phyloP scores from a whole-genome alignment of 2,113 vertebrate species.

The Ardeotis arabs region DNA sequence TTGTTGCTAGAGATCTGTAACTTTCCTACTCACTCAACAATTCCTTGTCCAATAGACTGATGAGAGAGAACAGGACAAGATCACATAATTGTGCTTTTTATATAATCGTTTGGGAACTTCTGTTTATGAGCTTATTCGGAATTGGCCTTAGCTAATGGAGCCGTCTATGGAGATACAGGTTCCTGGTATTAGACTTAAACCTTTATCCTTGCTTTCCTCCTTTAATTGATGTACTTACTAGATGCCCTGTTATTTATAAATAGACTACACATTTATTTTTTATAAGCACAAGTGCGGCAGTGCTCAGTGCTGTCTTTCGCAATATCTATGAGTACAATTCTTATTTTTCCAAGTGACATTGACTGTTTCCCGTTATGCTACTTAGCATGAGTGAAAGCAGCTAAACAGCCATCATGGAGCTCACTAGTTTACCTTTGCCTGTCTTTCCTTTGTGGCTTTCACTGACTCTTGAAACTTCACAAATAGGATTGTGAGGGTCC shows the following conservation, averaged over 20 bases:
- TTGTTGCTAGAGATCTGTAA: not conserved
- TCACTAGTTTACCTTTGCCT: not conserved
- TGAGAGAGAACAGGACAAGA: not conserved
- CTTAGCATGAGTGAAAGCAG: not conserved
- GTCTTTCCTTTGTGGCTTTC: not conserved
- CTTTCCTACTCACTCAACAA: not conserved
- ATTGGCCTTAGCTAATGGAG: not conserved
- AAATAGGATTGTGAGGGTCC: not conserved
- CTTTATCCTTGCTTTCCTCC: not conserved
- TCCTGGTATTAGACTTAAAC: not conserved
- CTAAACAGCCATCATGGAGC: not conserved
- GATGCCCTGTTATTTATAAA: constrained; percentile 1
- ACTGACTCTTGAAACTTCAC: not conserved
- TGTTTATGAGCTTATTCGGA: not conserved
- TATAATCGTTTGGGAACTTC: not conserved
- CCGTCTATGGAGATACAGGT: not conserved
- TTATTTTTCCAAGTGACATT: not conserved
- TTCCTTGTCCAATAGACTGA: not conserved
- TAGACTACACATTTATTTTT: constrained; percentile 32
- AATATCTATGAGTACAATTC: not conserved
- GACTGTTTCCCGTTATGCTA: not conserved
- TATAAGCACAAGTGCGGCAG: not conserved
- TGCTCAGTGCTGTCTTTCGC: not conserved
- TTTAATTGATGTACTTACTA: not conserved
- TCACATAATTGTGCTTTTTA: not conserved